These are phyloP conservation scores for Sylvilagus bachmani DNA, from an alignment of 2,113 vertebrate species.

Conservation along the genomic window DNA sequence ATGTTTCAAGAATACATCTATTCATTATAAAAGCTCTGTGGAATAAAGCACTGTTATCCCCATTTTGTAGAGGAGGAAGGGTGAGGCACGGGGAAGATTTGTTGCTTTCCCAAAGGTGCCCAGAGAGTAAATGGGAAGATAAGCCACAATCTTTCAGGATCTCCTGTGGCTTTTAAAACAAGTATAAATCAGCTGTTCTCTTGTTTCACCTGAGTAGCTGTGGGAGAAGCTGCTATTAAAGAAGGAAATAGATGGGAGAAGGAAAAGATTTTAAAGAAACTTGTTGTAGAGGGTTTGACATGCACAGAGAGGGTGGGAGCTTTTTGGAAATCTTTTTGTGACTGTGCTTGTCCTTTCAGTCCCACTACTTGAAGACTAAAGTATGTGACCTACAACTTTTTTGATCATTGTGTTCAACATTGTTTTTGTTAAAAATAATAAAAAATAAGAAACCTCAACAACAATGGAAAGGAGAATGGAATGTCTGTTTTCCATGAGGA, in stretches of 20 bases:
- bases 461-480: not conserved
- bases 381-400: not conserved
- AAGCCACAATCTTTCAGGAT: not conserved
- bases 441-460: not conserved
- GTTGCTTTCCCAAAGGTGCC: not conserved
- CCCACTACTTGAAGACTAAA: not conserved
- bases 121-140: not conserved
- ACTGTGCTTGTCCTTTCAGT: not conserved
- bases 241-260: not conserved
- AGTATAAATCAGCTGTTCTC: not conserved
- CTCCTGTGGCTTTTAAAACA: not conserved
- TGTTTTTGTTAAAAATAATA: conserved; percentile 43
- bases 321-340: not conserved
- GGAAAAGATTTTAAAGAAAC: not conserved
- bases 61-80: not conserved
- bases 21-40: not conserved
- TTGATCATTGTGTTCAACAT: conserved; percentile 23
- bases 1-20: not conserved
- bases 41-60: not conserved
- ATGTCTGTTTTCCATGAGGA: not conserved
- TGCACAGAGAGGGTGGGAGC: not conserved
- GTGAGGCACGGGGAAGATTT: not conserved
- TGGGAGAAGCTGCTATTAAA: not conserved
- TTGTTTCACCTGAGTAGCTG: not conserved
- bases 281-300: not conserved